A percentile compares a stretch with the other conserved stretches of the same genome.
These are phyloP conservation scores for Arremon aurantiirostris DNA, from an alignment of 2,797 vertebrate species.

Conservation along the genomic window DNA sequence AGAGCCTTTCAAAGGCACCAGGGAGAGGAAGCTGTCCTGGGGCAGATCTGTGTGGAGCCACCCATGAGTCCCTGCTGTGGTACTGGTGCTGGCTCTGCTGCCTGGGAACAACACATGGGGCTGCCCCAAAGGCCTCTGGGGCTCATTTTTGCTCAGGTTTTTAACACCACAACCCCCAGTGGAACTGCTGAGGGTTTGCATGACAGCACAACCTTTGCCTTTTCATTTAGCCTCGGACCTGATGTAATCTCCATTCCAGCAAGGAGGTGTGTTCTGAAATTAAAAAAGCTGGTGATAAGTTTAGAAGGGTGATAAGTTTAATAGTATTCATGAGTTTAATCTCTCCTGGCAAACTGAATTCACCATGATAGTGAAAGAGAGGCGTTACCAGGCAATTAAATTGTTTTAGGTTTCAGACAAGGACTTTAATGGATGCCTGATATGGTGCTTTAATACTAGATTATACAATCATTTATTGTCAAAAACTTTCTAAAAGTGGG, in stretches of 20 bases:
- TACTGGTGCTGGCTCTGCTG: neutral
- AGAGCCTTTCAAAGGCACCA: neutral
- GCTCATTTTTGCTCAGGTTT: neutral
- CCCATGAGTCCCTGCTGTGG: no score
- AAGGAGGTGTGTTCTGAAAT: neutral
- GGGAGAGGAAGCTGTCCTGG: neutral
- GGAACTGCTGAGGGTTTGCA: neutral
- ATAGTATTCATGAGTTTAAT: conserved; percentile 17
- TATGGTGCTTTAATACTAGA: neutral
- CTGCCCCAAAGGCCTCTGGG: neutral
- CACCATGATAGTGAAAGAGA: neutral
- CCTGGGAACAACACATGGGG: neutral
- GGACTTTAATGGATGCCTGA: neutral
- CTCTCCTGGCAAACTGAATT: conserved; percentile 12
- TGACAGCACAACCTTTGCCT: neutral
- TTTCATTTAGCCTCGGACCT: neutral
- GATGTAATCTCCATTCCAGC: neutral
- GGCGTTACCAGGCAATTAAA: neutral
- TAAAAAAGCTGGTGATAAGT: neutral
- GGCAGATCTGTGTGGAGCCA: neutral
- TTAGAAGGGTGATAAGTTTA: neutral
- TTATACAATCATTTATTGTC: neutral
- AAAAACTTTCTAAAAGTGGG: neutral
- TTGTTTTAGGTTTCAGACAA: neutral
- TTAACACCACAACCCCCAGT: accelerated